Conservation (phyloP, 2,113 vertebrate species). For the Amphilophus citrinellus region DNA sequence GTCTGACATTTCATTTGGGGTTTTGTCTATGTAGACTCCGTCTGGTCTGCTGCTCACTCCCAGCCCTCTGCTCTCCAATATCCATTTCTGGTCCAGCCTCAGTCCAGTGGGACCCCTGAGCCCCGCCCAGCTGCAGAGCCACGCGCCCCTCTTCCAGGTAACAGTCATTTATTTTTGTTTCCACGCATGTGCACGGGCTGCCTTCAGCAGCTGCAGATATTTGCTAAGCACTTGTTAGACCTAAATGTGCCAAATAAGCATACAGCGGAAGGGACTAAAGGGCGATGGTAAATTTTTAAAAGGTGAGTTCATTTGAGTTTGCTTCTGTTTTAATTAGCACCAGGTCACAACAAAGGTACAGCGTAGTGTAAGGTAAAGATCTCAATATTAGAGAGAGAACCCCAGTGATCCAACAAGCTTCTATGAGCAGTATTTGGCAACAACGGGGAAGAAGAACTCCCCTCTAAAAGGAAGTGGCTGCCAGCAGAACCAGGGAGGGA, state of each 20-base stretch:
- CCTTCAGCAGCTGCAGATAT: not conserved
- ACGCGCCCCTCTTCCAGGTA: conserved; percentile 95
- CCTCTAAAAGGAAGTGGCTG: not conserved
- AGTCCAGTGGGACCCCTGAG: conserved; percentile 95
- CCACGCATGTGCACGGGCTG: not conserved
- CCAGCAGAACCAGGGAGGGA: not conserved
- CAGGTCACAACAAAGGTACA: not conserved
- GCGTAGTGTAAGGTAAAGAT: not conserved
- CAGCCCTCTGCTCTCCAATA: conserved; percentile 92
- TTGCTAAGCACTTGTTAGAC: not conserved
- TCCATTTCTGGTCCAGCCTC: conserved; percentile 97
- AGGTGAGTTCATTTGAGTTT: not conserved
- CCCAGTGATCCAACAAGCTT: not conserved
- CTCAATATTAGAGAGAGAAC: not conserved
- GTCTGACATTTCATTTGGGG: conserved; percentile 27
- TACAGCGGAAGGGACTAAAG: not conserved
- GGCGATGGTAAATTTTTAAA: not conserved
- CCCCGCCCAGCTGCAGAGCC: conserved; percentile 93
- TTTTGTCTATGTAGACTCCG: conserved; percentile 85
- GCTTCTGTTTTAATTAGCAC: not conserved
- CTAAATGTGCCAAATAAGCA: not conserved
- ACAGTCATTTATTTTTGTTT: not conserved
- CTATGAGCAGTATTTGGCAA: not conserved
- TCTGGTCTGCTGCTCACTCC: conserved; percentile 93
- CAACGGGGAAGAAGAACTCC: not conserved